Evolutionary conservation across 1,140 invertebrate genomes (phyloP).

Genomic region (Chrysomallon squamiferum): DNA sequence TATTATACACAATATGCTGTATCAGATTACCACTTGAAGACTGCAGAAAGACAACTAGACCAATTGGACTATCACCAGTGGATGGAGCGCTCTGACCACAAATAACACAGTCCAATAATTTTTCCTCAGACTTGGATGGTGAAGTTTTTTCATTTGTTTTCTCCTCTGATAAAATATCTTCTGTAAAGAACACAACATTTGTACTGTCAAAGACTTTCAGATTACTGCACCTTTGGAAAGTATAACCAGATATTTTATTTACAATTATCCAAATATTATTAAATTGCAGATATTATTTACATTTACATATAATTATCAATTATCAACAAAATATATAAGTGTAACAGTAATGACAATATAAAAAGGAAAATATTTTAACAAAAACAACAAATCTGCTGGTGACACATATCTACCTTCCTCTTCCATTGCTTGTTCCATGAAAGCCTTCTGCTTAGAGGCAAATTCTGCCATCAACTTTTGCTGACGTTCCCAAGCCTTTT

Average conservation of each 20-base stretch:
- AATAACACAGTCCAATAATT: constrained; percentile 93
- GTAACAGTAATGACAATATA: too few species aligned
- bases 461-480: constrained; percentile 92
- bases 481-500: constrained; percentile 86
- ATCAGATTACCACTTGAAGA: constrained; percentile 71
- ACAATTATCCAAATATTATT: too few species aligned
- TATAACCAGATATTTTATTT: too few species aligned
- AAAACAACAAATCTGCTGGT: too few species aligned
- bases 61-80: constrained; percentile 85
- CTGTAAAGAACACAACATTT: not conserved
- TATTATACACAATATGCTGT: too few species aligned
- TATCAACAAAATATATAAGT: too few species aligned
- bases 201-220: not conserved
- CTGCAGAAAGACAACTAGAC: constrained; percentile 86
- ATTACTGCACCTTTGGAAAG: too few species aligned
- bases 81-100: constrained; percentile 89
- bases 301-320: too few species aligned
- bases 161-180: not conserved
- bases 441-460: constrained; percentile 87
- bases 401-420: constrained; percentile 67
- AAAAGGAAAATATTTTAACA: too few species aligned
- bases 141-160: not conserved
- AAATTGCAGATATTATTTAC: too few species aligned
- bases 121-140: constrained; percentile 12
- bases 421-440: constrained; percentile 85